A percentile compares a stretch with the other conserved stretches of the same genome.
phyloP scores from a whole-genome alignment of 1,140 invertebrate species.

The Polypedilum pembai region DNA sequence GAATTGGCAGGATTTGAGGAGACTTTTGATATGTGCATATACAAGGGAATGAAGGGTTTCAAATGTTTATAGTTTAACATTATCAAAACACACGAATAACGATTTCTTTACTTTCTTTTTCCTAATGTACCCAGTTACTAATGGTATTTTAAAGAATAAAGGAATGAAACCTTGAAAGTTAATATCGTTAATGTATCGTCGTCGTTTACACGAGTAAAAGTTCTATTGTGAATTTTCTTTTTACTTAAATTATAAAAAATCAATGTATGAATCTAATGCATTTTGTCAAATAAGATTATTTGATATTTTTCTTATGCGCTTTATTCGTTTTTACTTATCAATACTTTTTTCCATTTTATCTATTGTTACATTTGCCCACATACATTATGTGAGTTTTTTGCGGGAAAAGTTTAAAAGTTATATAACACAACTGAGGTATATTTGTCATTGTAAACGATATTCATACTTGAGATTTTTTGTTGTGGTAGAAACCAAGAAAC shows the following conservation, averaged over 20 bases:
- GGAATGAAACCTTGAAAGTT: slow-evolving; percentile 25
- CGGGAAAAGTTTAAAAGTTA: too few relatives aligned
- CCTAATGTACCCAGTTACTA: neutral
- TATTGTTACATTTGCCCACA: too few relatives aligned
- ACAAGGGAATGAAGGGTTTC: neutral
- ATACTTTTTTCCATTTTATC: too few relatives aligned
- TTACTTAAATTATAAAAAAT: too few relatives aligned
- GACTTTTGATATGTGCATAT: neutral
- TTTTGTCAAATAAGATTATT: too few relatives aligned
- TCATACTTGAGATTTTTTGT: neutral
- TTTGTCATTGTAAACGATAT: too few relatives aligned
- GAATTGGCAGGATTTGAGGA: slow-evolving; percentile 25
- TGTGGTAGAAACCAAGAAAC: slow-evolving; percentile 11
- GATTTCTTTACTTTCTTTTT: neutral
- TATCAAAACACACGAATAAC: neutral
- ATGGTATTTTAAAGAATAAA: slow-evolving; percentile 2
- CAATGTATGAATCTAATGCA: too few relatives aligned
- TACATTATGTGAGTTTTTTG: too few relatives aligned
- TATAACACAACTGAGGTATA: too few relatives aligned
- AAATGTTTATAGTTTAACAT: neutral
- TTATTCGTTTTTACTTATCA: too few relatives aligned
- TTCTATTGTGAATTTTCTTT: slow-evolving; percentile 15
- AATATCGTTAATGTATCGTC: slow-evolving; percentile 26
- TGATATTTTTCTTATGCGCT: too few relatives aligned
- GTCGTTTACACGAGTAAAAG: neutral